Evolutionary conservation across 2,888 invertebrate species (phyloP).

Genomic region (Lordiphosa fenestrarum): DNA sequence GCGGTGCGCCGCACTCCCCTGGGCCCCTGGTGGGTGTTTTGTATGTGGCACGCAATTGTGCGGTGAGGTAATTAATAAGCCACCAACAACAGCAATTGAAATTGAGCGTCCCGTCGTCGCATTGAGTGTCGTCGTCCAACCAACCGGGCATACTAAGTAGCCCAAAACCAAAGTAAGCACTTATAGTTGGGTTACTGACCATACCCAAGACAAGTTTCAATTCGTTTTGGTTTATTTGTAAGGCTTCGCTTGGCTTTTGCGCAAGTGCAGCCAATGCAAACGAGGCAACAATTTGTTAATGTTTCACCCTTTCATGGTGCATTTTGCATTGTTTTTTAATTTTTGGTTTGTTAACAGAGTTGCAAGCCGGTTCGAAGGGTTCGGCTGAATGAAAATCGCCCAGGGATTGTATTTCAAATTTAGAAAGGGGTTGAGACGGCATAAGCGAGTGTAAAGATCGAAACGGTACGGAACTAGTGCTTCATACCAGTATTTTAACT

Average conservation of each 20-base stretch:
- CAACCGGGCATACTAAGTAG: slow-evolving; percentile 65
- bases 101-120: slow-evolving; percentile 49
- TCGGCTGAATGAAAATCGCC: no score
- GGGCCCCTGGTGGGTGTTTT: slow-evolving; percentile 46
- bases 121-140: neutral
- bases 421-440: no score
- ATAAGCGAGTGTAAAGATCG: no score
- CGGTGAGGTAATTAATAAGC: slow-evolving; percentile 74
- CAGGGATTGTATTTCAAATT: no score
- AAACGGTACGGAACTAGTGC: no score
- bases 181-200: slow-evolving; percentile 51
- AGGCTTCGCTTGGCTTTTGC: slow-evolving; percentile 42
- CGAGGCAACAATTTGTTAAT: neutral
- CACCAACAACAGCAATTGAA: slow-evolving; percentile 54
- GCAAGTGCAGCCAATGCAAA: slow-evolving; percentile 36
- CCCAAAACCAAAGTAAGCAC: slow-evolving; percentile 9
- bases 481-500: no score
- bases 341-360: no score
- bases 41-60: slow-evolving; percentile 64
- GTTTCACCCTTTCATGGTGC: slow-evolving; percentile 4
- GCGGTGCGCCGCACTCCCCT: no score
- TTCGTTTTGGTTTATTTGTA: slow-evolving; percentile 42
- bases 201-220: slow-evolving; percentile 65
- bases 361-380: no score
- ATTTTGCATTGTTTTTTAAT: neutral